Evolutionary conservation across 1,140 invertebrate genomes (phyloP).

Genomic region (Microplitis demolitor): DNA sequence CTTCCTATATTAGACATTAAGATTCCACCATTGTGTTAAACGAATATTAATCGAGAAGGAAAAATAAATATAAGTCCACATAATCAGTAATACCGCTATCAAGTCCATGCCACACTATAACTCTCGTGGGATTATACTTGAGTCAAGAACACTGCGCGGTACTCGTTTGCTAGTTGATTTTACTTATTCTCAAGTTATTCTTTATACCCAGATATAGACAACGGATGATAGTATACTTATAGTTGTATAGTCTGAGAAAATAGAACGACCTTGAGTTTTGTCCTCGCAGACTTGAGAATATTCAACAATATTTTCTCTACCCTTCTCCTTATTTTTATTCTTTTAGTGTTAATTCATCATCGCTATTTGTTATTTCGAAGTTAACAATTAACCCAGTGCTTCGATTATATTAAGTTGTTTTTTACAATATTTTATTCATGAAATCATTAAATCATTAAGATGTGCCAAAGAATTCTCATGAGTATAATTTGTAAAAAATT

Average conservation of each 20-base stretch:
- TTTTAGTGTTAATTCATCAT: not conserved
- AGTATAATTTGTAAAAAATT: too few relatives aligned
- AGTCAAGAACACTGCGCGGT: not conserved
- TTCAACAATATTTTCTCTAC: not conserved
- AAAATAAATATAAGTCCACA: slow-evolving; percentile 35
- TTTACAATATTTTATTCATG: too few relatives aligned
- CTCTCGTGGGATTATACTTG: not conserved
- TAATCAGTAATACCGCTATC: slow-evolving; percentile 34
- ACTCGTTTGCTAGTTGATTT: slow-evolving; percentile 1
- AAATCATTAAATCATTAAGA: too few relatives aligned
- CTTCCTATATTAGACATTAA: not conserved
- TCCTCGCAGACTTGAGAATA: slow-evolving; percentile 27
- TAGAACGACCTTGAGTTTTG: slow-evolving; percentile 54
- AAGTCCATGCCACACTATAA: not conserved
- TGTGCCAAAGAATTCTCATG: too few relatives aligned
- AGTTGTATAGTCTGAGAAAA: slow-evolving; percentile 44
- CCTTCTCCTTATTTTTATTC: not conserved
- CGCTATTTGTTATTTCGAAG: too few relatives aligned
- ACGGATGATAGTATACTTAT: not conserved
- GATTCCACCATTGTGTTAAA: slow-evolving; percentile 41
- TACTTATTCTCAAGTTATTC: not conserved
- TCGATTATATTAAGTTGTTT: too few relatives aligned
- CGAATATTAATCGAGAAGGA: not conserved
- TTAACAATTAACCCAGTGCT: too few relatives aligned
- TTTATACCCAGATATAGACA: not conserved